Evolutionary conservation across 2,797 vertebrate genomes (phyloP), one percentile per base, ranked within the genome.

Genomic region (Hippocampus kuda): DNA sequence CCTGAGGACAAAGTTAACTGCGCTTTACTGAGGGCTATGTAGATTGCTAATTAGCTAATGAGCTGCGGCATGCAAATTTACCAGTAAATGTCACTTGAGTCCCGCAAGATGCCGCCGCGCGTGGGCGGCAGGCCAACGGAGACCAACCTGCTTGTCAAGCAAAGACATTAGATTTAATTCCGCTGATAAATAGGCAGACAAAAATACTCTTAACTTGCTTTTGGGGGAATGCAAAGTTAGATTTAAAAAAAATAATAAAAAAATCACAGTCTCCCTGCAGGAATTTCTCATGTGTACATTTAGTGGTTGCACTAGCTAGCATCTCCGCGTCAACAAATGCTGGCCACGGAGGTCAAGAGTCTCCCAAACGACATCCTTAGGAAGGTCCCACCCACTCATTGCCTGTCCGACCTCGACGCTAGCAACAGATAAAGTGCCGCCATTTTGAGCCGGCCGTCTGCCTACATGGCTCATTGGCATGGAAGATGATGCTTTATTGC

Each of bases 401-500:
- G 63, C 64, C 76, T 15, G 27, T 18, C 30, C 72, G 69, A 72
- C 70, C 80, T 75, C 48, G 42, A 9, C 70, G 18, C 7, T 27
- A 27, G 20, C 12, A 65, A 20, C 8, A 2, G 24, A 83, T 78
- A 79, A 81, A 82, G 81, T 81, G 63, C 22, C 11, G 11, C 34
- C 27, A 64, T 64, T 64, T 44, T 15, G 38, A 64, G 20, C 22
- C 9, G 68, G 72, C 57, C 61, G 74, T 83, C 83, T 83, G 74
- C 77, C 77, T 74, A 56, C 82, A 85, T 70, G 83, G 84, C 84
- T 89, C 84, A 83, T 75, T 85, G 86, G 77, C 65, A 16, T 80
- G 80, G 82, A 73, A 80, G 84, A 85, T 86, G 85, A 87, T 75
- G 77, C 79, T 84, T 34, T 83, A 85, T 79, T 81, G 77, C 76